Percentiles rank a stretch among this genome's conserved stretches.
phyloP scores from a whole-genome alignment of 2,113 vertebrate species.

The Pongo pygmaeus region DNA sequence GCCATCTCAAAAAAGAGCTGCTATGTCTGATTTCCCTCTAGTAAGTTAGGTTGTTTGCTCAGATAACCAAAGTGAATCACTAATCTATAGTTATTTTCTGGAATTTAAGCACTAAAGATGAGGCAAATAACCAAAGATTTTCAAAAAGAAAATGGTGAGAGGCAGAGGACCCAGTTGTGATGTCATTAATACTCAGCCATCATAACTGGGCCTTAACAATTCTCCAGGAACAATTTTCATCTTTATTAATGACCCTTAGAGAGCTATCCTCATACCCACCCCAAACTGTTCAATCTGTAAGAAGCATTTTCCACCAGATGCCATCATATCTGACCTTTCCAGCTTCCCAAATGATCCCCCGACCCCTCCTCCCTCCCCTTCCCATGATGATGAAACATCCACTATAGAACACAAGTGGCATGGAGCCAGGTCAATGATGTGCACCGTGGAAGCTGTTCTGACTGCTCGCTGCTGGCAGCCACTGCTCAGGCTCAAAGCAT shows the following conservation, averaged over 20 bases:
- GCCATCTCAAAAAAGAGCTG: neutral
- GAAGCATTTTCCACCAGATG: neutral
- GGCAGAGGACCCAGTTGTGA: neutral
- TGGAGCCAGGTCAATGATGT: neutral
- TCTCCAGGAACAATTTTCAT: neutral
- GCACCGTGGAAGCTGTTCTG: neutral
- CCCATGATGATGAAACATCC: neutral
- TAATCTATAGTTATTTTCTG: neutral
- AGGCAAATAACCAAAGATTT: neutral
- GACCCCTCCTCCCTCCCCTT: too few relatives aligned
- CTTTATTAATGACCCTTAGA: neutral
- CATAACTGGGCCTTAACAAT: neutral
- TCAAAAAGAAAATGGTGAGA: neutral
- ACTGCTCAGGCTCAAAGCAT: neutral
- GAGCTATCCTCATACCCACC: neutral
- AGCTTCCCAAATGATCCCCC: neutral
- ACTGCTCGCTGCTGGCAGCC: neutral
- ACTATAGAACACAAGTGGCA: neutral
- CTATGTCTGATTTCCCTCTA: neutral
- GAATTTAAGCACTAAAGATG: neutral
- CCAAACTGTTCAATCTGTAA: neutral
- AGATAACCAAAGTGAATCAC: neutral
- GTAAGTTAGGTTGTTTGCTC: neutral
- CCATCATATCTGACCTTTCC: neutral
- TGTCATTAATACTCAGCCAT: neutral